Base-by-base conservation (phyloP, 2,888 invertebrate genomes). In the Eristalis tenax region DNA sequence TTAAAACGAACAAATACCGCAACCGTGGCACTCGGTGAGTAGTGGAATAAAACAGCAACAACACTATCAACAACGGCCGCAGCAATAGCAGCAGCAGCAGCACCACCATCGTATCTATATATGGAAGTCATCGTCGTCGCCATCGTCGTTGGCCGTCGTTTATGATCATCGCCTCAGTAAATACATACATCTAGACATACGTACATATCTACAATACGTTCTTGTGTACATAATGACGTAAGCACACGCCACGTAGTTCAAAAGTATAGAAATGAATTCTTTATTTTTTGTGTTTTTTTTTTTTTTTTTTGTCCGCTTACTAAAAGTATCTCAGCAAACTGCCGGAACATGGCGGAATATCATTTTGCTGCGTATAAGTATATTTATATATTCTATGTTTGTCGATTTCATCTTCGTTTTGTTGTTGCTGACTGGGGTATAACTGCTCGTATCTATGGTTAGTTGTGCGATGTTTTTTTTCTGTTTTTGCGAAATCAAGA, bases 1-100 rank as follows among this genome's bases (percentile, higher is more conserved):
- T 87, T 87, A 87, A 87, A 87, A 87, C 79, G 79, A 87, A 87
- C 83, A 87, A 87, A 87, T 83, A 83, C 71, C 83, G 83, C 79
- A 80, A 71, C 79, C 74, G 83, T 75, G 65, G 69, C 69, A 78
- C 82, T 73, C 65, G 32, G 23, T 65, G 65, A 83, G 74, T 79
- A 87, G 69, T 87, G 74, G 56, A 86, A 87, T 87, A 66, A 83
- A 83, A 69, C 69, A 74, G 81, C 71, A 81, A 35, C 79, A n/a
- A 50, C 50, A 50, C 8, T n/a, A 43, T n/a, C 43, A 43, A 43
- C 43, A 5, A 43, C n/a, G n/a, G n/a, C 13, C 15, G 11, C 43
- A 43, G n/a, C 43, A 43, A 4, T 10, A n/a, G 43, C 10, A 15
- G 10, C 18, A 59, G 32, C n/a, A 4, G 43, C 57, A 76, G 43